phyloP scores from a whole-genome alignment of 2,888 invertebrate species.

The Cataglyphis cursor region DNA sequence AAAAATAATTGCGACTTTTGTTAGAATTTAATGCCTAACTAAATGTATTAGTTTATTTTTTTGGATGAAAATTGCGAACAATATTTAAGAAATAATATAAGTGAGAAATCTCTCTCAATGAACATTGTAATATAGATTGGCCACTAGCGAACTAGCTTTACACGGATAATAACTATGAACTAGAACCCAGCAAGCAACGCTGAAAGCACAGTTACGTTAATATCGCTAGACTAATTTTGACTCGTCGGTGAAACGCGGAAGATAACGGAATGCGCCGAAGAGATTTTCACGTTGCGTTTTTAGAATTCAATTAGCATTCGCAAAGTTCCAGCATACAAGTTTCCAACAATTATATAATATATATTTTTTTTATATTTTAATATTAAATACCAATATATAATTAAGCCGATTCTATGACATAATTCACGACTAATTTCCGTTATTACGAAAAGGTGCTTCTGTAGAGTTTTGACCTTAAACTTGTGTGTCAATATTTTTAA shows the following conservation, averaged over 20 bases:
- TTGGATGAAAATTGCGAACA: background rate
- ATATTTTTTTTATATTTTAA: no score
- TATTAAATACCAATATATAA: background rate
- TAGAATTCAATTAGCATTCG: background rate
- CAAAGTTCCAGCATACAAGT: background rate
- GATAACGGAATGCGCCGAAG: constrained; percentile 42
- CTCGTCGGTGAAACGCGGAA: constrained; percentile 48
- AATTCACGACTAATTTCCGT: background rate
- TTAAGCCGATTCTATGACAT: background rate
- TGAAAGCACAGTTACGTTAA: constrained; percentile 58
- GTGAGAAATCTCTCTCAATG: constrained; percentile 31
- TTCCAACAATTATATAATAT: no score
- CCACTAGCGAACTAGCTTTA: constrained; percentile 55
- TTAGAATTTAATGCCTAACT: constrained; percentile 8
- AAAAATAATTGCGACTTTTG: constrained; percentile 7
- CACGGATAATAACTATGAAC: constrained; percentile 48
- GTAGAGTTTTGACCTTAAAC: background rate
- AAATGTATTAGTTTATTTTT: constrained; percentile 21
- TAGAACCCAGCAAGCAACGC: constrained; percentile 38
- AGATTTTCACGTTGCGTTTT: constrained; percentile 62
- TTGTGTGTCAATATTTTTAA: background rate
- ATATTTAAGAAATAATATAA: constrained; percentile 24
- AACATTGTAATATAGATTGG: constrained; percentile 58
- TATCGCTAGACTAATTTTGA: constrained; percentile 54
- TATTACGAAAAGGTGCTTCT: background rate